Evolutionary conservation across 2,888 invertebrate genomes (phyloP).

Genomic region (Drosophila greeni): DNA sequence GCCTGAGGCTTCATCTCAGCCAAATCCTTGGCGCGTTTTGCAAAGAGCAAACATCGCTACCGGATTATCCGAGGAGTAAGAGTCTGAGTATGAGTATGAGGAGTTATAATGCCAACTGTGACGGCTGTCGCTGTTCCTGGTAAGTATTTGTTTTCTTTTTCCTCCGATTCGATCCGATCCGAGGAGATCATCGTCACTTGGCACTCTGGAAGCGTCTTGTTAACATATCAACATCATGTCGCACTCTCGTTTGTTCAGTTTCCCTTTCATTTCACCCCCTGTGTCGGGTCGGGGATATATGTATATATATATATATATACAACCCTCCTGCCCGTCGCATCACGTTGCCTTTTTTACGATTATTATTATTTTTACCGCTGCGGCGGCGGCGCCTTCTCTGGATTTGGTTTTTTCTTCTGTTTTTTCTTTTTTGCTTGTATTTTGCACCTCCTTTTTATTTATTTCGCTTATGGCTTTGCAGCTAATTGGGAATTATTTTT

Average conservation of each 20-base stretch:
- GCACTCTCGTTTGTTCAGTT: conserved; percentile 57
- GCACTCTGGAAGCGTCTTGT: conserved; percentile 75
- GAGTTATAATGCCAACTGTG: conserved; percentile 66
- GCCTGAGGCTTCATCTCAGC: conserved; percentile 24
- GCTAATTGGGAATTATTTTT: conserved; percentile 74
- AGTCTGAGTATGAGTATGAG: conserved; percentile 6
- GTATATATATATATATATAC: background rate
- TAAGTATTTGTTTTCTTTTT: conserved; percentile 24
- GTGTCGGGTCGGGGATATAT: conserved; percentile 1
- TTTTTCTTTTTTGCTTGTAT: conserved; percentile 6
- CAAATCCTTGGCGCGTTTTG: conserved; percentile 59
- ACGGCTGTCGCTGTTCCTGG: conserved; percentile 43
- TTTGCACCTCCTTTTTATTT: conserved; percentile 53
- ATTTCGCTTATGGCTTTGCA: conserved; percentile 60
- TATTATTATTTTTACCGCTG: conserved; percentile 69
- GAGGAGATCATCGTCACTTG: conserved; percentile 57
- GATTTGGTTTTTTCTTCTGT: background rate
- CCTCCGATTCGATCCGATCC: conserved; percentile 17
- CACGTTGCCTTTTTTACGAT: conserved; percentile 60
- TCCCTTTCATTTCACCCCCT: conserved; percentile 27
- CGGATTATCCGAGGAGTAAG: conserved; percentile 59
- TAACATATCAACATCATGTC: conserved; percentile 75
- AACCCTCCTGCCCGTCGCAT: conserved; percentile 28
- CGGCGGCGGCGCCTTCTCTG: conserved; percentile 49
- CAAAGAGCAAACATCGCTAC: conserved; percentile 72